Evolutionary conservation across 2,797 vertebrate genomes (phyloP), one percentile per base, ranked within the genome.

Genomic region (Mycteria americana): DNA sequence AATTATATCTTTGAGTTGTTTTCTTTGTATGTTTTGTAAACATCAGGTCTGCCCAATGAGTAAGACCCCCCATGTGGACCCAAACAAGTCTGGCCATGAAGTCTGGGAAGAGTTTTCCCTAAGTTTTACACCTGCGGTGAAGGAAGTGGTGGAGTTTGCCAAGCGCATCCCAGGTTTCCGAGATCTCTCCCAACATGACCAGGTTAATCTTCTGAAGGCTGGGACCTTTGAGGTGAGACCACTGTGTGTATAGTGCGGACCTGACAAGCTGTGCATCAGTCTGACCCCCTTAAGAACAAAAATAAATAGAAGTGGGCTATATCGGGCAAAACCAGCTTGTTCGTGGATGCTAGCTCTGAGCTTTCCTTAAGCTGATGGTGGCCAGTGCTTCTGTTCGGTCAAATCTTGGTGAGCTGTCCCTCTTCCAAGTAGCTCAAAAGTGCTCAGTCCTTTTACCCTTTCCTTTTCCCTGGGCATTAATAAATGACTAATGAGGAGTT

Each of bases 101-200:
- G 97, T 99, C 96, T 99, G 99, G 99, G 99, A 99, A 98, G 99
- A 99, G 97, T 99, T 99, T 97, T 99, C 99, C 48, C 98, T 98
- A 98, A 99, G 99, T 97, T 99, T 99, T 97, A 99, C 99, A 21
- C 99, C 99, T 7, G 99, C 99, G 2, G 99, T 99, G 92, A 98
- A 99, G 92, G 99, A 99, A 96, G 99, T 99, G 75, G 99, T 99
- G 63, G 99, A 99, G 95, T 99, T 99, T 45, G 99, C 99, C 91
- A 99, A 99, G 97, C 98, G 98, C 73, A 99, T 99, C 96, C 99
- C 99, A 2, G 99, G 99, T 70, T 99, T 99, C 98, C 98, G 98
- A 81, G 98, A 99, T 86, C 99, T 99, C 92, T 99, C 99, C 3
- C 99, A 99, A 91, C 99, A 99, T 10, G 99, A 99, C 98, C 99